A percentile compares a stretch with the other conserved stretches of the same genome.
Conservation (phyloP, 2,888 invertebrate species). For the Junonia oenone region DNA sequence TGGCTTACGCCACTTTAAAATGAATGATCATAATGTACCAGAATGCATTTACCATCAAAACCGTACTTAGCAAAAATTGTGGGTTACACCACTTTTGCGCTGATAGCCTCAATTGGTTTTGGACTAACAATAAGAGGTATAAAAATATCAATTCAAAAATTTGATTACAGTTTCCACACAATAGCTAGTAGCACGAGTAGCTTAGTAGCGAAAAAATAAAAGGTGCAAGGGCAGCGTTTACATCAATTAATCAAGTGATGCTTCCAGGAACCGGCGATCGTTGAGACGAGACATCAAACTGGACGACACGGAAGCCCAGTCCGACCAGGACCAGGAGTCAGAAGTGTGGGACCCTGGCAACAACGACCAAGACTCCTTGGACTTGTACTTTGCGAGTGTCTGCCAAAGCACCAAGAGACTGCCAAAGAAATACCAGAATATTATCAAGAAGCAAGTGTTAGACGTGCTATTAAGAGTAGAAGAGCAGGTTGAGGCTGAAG, state of each 20-base stretch:
- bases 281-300: constrained; percentile 45
- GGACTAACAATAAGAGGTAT: too few species aligned
- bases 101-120: too few species aligned
- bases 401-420: constrained; percentile 63
- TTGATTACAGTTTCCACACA: too few species aligned
- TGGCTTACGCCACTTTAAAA: too few species aligned
- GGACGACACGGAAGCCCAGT: constrained; percentile 46
- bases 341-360: constrained; percentile 45
- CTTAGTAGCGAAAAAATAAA: too few species aligned
- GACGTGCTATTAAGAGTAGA: constrained; percentile 58
- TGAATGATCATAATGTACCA: too few species aligned
- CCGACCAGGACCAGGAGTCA: constrained; percentile 43
- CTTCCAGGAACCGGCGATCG: constrained; percentile 43
- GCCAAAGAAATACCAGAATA: constrained; percentile 48
- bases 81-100: too few species aligned
- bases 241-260: constrained; percentile 4
- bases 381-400: constrained; percentile 69
- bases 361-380: constrained; percentile 51
- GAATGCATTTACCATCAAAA: too few species aligned
- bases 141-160: too few species aligned
- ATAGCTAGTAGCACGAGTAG: too few species aligned
- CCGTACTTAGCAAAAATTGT: too few species aligned
- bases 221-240: constrained; percentile 6
- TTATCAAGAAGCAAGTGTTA: constrained; percentile 56
- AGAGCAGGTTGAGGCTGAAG: constrained; percentile 50